Evolutionary conservation across 2,888 invertebrate species (phyloP), one percentile per base, ranked within the genome.

Genomic region (Gortyna flavago): DNA sequence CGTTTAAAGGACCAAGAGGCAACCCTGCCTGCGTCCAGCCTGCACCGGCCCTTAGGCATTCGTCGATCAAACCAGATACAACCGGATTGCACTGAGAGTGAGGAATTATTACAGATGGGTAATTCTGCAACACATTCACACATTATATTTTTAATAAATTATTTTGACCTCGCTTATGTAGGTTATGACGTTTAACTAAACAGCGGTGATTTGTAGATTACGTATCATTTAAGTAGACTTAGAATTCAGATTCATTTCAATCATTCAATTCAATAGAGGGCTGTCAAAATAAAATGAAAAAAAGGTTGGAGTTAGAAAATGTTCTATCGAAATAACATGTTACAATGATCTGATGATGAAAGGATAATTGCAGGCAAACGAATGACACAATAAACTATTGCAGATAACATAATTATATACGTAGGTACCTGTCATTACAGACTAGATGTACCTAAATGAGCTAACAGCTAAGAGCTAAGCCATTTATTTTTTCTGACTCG

Each of bases 51-150:
- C 82, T 85, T 74, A 86, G 80, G 85, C 85, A 67, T 67, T 86
- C 75, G 74, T 74, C 76, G 75, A 73, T 75, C 76, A 76, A 88
- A 89, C 90, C 90, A 87, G 90, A 88, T 89, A 74, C 70, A 87
- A 89, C 91, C 87, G 90, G 90, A 90, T 87, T 79, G 83, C 66
- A 76, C 75, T 72, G 84, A 88, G 86, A 87, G 77, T 85, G 79
- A 82, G 81, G 75, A 83, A 83, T 84, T 80, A 81, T 79, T 83
- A 71, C 70, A 25, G 72, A 48, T 29, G 86, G 80, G 83, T 69
- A 57, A 88, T 87, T 88, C 89, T 81, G 81, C 73, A 85, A 84
- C 38, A 69, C 48, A 29, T 79, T 70, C 59, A 75, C 54, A 48
- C 57, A 48, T 57, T 48, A 48, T 35, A 77, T 78, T 79, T 75